Percentiles rank a stretch among this genome's conserved stretches.
These are phyloP conservation scores for Megalops cyprinoides DNA, from an alignment of 2,797 vertebrate species.

Conservation along the genomic window DNA sequence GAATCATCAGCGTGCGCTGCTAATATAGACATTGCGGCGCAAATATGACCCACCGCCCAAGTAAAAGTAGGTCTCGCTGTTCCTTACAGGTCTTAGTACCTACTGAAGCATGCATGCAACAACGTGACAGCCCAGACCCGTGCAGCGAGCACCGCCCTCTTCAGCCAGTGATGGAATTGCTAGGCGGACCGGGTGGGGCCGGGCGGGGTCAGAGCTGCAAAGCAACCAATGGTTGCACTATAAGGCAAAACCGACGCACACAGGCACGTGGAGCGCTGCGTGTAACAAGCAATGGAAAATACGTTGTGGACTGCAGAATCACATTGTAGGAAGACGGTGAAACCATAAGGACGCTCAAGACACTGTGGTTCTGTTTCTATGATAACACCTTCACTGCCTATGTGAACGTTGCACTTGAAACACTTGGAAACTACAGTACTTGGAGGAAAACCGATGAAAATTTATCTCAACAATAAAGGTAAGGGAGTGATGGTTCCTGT, in stretches of 20 bases:
- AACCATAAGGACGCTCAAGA: background rate
- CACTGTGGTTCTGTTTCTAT: background rate
- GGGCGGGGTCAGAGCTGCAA: background rate
- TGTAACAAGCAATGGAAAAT: conserved; percentile 55
- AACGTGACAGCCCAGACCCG: conserved; percentile 70
- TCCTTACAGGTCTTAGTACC: conserved; percentile 45
- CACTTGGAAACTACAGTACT: background rate
- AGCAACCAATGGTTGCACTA: conserved; percentile 53
- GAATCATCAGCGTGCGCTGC: background rate
- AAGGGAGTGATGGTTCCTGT: background rate
- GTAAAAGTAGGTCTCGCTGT: conserved; percentile 37
- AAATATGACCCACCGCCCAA: background rate
- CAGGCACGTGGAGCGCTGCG: conserved; percentile 69
- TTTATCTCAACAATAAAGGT: background rate
- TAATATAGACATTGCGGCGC: background rate
- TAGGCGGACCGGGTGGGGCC: conserved; percentile 23
- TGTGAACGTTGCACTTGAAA: background rate
- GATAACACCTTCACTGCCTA: background rate
- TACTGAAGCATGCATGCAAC: conserved; percentile 55
- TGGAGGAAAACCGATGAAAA: background rate
- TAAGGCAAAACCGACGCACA: conserved; percentile 29
- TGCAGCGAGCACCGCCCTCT: conserved; percentile 52
- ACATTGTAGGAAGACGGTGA: background rate
- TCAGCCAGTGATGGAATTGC: conserved; percentile 49
- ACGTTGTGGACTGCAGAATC: conserved; percentile 8